phyloP scores from a whole-genome alignment of 2,888 invertebrate species.

The Plebejus argus region DNA sequence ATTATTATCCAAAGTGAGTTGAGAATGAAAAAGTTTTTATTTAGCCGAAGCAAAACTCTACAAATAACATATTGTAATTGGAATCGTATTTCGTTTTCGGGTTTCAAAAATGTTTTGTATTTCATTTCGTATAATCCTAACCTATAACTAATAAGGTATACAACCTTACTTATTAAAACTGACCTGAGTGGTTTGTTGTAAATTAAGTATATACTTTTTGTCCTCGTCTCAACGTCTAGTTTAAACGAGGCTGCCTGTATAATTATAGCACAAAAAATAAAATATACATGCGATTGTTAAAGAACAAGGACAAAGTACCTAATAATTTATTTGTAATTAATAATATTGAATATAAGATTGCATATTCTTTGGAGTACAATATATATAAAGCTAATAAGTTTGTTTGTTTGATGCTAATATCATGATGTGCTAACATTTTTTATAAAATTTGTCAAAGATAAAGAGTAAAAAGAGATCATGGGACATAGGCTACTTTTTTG shows the following conservation, averaged over 20 bases:
- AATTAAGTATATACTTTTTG: constrained; percentile 38
- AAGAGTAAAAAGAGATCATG: too few relatives aligned
- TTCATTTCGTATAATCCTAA: not conserved
- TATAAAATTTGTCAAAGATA: too few relatives aligned
- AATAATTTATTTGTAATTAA: too few relatives aligned
- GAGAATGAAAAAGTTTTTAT: constrained; percentile 27
- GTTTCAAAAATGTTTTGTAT: not conserved
- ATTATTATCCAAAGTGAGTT: constrained; percentile 24
- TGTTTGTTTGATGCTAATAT: too few relatives aligned
- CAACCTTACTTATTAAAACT: not conserved
- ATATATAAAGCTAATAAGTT: too few relatives aligned
- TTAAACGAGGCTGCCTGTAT: not conserved
- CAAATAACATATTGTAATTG: constrained; percentile 8
- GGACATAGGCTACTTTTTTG: not conserved
- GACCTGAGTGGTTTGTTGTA: constrained; percentile 67
- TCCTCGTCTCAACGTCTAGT: not conserved
- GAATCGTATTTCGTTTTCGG: constrained; percentile 18
- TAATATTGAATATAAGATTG: too few relatives aligned
- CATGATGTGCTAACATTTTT: too few relatives aligned
- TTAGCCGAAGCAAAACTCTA: not conserved
- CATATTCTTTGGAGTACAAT: too few relatives aligned
- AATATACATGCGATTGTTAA: too few relatives aligned
- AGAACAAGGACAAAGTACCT: too few relatives aligned
- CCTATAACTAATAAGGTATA: too few relatives aligned
- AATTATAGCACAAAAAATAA: not conserved